A percentile compares a stretch with the other conserved stretches of the same genome.
These are phyloP conservation scores for Upupa epops DNA, from an alignment of 2,113 vertebrate genomes.

Conservation along the genomic window DNA sequence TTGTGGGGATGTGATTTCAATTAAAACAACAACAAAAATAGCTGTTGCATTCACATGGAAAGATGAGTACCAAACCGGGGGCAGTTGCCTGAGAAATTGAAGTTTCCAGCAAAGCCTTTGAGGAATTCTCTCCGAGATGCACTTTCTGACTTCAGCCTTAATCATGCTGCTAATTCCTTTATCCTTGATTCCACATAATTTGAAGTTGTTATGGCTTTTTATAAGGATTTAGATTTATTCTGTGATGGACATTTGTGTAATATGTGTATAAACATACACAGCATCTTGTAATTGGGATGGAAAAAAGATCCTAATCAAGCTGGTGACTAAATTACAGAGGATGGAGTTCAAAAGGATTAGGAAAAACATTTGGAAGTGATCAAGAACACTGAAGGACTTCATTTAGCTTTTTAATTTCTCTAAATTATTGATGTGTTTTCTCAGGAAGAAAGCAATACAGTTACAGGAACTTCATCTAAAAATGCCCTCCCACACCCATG, in stretches of 20 bases:
- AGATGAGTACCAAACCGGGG: neutral
- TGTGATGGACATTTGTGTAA: neutral
- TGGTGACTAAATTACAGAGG: neutral
- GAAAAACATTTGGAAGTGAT: neutral
- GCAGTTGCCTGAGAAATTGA: neutral
- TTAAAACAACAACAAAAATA: neutral
- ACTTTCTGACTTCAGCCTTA: neutral
- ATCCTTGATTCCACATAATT: neutral
- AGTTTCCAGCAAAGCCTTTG: neutral
- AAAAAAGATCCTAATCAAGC: neutral
- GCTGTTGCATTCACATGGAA: neutral
- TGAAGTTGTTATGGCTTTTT: neutral
- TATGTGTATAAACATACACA: neutral
- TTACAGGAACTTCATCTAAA: neutral
- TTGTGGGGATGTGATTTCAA: neutral
- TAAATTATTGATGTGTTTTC: neutral
- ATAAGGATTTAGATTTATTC: neutral
- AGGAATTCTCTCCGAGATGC: neutral
- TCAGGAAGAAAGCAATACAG: neutral
- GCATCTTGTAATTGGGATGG: neutral
- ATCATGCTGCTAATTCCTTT: neutral
- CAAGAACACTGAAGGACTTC: neutral
- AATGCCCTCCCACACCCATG: neutral
- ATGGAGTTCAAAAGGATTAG: neutral
- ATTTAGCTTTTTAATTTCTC: neutral